Base-by-base conservation (phyloP, 1,140 invertebrate species). In the Venustaconcha ellipsiformis region DNA sequence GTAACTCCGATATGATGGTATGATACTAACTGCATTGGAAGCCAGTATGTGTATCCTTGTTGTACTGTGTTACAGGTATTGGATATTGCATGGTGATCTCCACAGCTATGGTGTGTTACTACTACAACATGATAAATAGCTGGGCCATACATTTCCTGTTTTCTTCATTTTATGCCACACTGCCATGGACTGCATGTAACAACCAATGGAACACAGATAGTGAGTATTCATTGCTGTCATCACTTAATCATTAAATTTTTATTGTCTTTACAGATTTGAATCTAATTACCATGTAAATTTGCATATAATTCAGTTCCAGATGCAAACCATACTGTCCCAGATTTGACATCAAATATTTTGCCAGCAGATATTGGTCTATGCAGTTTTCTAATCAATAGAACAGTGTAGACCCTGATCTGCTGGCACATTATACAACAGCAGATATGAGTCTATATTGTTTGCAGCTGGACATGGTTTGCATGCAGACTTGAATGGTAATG, bases 61-160 rank as follows among this genome's bases (percentile, higher is more conserved):
- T 72, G 13, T 13, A 23, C 8, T 57, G 14, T 74, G 57, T 91
- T 90, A 59, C 83, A 95, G 95, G 95, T 30, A 92, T 95, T 30
- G 95, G 95, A 0, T 94, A 94, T 88, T 94, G 94, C 1, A 95
- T 96, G 90, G 92, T 95, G 73, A 70, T 90, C 0, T 81, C 91
- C 14, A 89, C 90, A 2, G 81, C 85, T 12, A 75, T 91, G 1
- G 86, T 92, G 3, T 81, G 87, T 57, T 84, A 92, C 65, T 92
- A 92, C 79, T 92, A 92, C 83, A 91, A 91, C 79, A 86, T 90
- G 72, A 86, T 91, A 14, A 90, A 90, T 72, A 89, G 86, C 20
- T 92, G 91, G 91, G 86, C 90, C 8, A 71, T 92, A 55, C 90
- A 91, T 74, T 90, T 86, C 74, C 77, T 90, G 30, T 90, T 88